phyloP scores from a whole-genome alignment of 1,140 invertebrate species.

The Formica exsecta region DNA sequence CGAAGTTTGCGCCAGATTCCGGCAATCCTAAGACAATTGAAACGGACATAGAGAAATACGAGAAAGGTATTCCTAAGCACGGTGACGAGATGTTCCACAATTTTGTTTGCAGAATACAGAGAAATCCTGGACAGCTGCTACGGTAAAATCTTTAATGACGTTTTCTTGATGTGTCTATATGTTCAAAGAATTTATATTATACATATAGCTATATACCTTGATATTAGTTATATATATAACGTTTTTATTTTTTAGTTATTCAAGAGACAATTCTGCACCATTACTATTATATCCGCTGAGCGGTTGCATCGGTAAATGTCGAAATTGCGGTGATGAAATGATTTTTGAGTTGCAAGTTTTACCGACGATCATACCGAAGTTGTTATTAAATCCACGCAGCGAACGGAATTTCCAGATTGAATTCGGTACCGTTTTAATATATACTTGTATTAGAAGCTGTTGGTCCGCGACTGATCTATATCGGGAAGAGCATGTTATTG shows the following conservation, averaged over 20 bases:
- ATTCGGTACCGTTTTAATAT: slow-evolving; percentile 93
- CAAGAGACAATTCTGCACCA: slow-evolving; percentile 89
- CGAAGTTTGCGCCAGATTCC: slow-evolving; percentile 71
- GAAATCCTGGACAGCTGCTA: slow-evolving; percentile 93
- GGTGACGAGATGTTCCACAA: slow-evolving; percentile 94
- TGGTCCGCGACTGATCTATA: slow-evolving; percentile 91
- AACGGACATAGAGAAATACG: slow-evolving; percentile 89
- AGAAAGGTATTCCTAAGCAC: slow-evolving; percentile 91
- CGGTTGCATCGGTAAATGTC: slow-evolving; percentile 88
- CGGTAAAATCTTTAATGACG: slow-evolving; percentile 86
- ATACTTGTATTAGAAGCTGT: slow-evolving; percentile 93
- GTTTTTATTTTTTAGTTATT: slow-evolving; percentile 88
- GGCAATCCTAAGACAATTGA: slow-evolving; percentile 79
- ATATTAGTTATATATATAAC: slow-evolving; percentile 30
- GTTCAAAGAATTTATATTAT: slow-evolving; percentile 20
- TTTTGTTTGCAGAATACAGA: slow-evolving; percentile 90
- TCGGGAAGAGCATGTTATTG: slow-evolving; percentile 91
- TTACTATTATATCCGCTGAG: slow-evolving; percentile 89
- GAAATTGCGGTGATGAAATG: slow-evolving; percentile 90
- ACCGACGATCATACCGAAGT: slow-evolving; percentile 91
- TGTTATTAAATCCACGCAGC: slow-evolving; percentile 87
- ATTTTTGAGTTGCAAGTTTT: slow-evolving; percentile 94
- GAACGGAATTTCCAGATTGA: slow-evolving; percentile 89
- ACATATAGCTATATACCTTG: slow-evolving; percentile 31
- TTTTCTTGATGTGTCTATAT: neutral